phyloP scores from a whole-genome alignment of 2,888 invertebrate species.

The Dasypolia templi region DNA sequence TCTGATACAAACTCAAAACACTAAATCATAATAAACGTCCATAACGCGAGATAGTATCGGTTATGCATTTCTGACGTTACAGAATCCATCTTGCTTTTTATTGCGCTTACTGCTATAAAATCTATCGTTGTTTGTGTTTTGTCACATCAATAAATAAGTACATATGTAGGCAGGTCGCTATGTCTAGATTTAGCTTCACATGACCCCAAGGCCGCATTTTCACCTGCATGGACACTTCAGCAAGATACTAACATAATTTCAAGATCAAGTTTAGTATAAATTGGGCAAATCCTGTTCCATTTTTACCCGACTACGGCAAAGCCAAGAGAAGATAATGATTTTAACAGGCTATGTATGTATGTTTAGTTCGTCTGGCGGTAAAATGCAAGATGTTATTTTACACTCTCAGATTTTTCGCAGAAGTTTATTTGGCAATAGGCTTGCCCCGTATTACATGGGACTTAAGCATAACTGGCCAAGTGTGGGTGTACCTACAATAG shows the following conservation, averaged over 20 bases:
- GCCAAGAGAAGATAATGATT: background rate
- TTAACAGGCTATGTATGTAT: background rate
- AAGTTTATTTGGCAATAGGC: background rate
- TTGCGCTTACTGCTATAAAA: constrained; percentile 7
- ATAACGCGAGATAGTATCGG: constrained; percentile 2
- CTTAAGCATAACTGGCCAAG: no score
- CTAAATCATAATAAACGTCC: constrained; percentile 16
- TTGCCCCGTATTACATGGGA: no score
- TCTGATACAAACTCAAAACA: constrained; percentile 24
- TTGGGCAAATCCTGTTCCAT: background rate
- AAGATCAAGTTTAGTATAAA: background rate
- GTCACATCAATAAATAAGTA: background rate
- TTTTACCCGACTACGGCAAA: background rate
- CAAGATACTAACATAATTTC: background rate
- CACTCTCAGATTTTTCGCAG: background rate
- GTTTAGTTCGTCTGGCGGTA: background rate
- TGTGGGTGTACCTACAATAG: no score
- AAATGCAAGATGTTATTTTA: background rate
- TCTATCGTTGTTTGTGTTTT: constrained; percentile 5
- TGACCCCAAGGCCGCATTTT: background rate
- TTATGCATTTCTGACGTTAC: constrained; percentile 30
- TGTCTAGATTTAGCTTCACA: background rate
- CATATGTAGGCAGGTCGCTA: background rate
- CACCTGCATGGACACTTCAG: background rate
- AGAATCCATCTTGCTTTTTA: constrained; percentile 22